Percentiles rank a stretch among this genome's conserved stretches.
Evolutionary conservation across 2,888 invertebrate species (phyloP).

Genomic region (Plemyria rubiginata): DNA sequence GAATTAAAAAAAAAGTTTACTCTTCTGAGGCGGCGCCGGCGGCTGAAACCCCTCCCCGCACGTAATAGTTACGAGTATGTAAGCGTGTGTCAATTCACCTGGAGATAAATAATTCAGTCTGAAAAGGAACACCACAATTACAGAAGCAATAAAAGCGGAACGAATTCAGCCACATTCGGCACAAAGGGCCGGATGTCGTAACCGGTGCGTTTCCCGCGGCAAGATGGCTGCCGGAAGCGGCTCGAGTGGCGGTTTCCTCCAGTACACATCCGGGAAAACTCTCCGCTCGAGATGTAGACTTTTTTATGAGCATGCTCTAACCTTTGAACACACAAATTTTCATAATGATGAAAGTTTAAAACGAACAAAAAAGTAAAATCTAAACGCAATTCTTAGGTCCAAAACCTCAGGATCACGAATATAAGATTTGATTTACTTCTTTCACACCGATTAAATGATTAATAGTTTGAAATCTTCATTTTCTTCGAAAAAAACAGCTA

Average conservation of each 20-base stretch:
- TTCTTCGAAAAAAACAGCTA: too few relatives aligned
- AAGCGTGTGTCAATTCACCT: constrained; percentile 12
- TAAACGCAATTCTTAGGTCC: too few relatives aligned
- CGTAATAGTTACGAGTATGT: background rate
- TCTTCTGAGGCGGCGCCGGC: too few relatives aligned
- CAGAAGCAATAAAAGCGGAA: constrained; percentile 41
- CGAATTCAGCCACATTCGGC: constrained; percentile 50
- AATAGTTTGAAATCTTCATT: too few relatives aligned
- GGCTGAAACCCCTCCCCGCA: background rate
- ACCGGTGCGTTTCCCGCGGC: constrained; percentile 63
- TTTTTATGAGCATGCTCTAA: constrained; percentile 13
- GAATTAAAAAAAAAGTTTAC: too few relatives aligned
- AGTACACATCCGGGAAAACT: constrained; percentile 63
- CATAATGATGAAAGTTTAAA: background rate
- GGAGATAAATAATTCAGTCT: constrained; percentile 18
- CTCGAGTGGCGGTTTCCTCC: constrained; percentile 67
- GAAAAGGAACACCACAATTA: constrained; percentile 22
- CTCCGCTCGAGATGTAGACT: constrained; percentile 49
- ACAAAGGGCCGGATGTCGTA: constrained; percentile 73
- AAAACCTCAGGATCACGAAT: too few relatives aligned
- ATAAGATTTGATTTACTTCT: too few relatives aligned
- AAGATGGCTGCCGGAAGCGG: constrained; percentile 77
- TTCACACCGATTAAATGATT: too few relatives aligned
- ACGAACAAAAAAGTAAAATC: too few relatives aligned
- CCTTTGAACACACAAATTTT: background rate